A percentile compares a stretch with the other conserved stretches of the same genome.
Conservation (phyloP, 2,113 vertebrate species). For the Tupaia tana region DNA sequence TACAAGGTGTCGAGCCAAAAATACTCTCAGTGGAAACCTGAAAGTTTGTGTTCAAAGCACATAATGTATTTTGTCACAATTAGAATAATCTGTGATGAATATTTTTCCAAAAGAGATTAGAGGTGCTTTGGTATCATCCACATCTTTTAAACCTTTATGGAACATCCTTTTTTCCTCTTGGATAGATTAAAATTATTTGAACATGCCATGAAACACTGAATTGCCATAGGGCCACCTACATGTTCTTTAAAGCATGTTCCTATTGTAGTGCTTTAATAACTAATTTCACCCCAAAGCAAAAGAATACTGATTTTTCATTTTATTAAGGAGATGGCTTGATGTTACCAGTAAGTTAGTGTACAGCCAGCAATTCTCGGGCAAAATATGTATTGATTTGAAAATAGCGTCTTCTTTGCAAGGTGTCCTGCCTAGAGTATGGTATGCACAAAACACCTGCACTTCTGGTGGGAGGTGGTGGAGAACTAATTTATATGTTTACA, state of each 20-base stretch:
- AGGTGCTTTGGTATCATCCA: constrained; percentile 16
- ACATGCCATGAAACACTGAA: constrained; percentile 8
- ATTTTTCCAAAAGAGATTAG: constrained; percentile 55
- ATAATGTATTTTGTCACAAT: constrained; percentile 48
- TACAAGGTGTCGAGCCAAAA: constrained; percentile 55
- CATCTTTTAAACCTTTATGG: constrained; percentile 16
- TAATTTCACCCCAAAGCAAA: constrained; percentile 39
- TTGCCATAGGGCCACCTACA: neutral
- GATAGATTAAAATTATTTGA: constrained; percentile 48
- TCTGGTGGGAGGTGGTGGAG: constrained; percentile 42
- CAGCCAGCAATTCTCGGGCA: constrained; percentile 44
- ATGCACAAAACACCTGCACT: constrained; percentile 6
- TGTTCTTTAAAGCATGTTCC: constrained; percentile 51
- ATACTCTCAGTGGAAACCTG: constrained; percentile 45
- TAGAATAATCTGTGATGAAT: constrained; percentile 43
- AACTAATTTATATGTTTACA: constrained; percentile 43
- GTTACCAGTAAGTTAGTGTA: constrained; percentile 33
- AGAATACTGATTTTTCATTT: constrained; percentile 44
- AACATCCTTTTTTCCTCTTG: constrained; percentile 28
- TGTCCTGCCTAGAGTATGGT: neutral
- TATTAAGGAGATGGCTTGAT: neutral
- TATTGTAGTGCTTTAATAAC: constrained; percentile 44
- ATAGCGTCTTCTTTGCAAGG: neutral
- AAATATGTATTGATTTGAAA: constrained; percentile 23
- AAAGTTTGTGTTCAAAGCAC: neutral